A percentile compares a stretch with the other conserved stretches of the same genome.
Conservation (phyloP, 2,113 vertebrate genomes). For the Cyanoramphus novaezelandiae region DNA sequence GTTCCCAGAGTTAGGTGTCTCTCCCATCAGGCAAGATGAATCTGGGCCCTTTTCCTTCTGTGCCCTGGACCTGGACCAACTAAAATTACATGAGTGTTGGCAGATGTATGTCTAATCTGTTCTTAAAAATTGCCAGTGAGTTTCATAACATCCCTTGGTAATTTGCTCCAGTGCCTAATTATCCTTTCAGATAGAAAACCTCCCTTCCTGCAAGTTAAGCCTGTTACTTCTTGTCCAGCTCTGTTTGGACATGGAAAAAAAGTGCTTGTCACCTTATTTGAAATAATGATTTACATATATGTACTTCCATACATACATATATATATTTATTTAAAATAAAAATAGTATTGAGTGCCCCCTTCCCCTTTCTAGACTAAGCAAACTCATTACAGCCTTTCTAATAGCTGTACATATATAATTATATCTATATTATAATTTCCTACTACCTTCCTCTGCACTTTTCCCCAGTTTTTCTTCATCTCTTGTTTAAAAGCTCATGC, state of each 20-base stretch:
- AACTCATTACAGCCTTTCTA: background rate
- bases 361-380: background rate
- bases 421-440: background rate
- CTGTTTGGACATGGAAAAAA: background rate
- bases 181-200: slow-evolving; percentile 52
- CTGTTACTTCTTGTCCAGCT: slow-evolving; percentile 6
- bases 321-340: background rate
- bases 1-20: slow-evolving; percentile 24
- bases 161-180: slow-evolving; percentile 60
- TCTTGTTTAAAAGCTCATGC: background rate
- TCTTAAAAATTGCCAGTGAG: slow-evolving; percentile 62
- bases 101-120: slow-evolving; percentile 62
- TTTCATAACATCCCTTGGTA: slow-evolving; percentile 66
- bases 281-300: background rate
- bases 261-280: background rate
- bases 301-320: background rate
- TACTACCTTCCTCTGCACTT: background rate
- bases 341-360: background rate
- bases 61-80: slow-evolving; percentile 39
- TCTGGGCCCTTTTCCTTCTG: slow-evolving; percentile 25
- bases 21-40: slow-evolving; percentile 26
- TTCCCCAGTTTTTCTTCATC: background rate
- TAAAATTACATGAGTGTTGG: slow-evolving; percentile 49
- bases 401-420: background rate
- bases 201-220: slow-evolving; percentile 34